Evolutionary conservation across 2,113 vertebrate species (phyloP), one percentile per base, ranked within the genome.

Genomic region (Scatophagus argus): DNA sequence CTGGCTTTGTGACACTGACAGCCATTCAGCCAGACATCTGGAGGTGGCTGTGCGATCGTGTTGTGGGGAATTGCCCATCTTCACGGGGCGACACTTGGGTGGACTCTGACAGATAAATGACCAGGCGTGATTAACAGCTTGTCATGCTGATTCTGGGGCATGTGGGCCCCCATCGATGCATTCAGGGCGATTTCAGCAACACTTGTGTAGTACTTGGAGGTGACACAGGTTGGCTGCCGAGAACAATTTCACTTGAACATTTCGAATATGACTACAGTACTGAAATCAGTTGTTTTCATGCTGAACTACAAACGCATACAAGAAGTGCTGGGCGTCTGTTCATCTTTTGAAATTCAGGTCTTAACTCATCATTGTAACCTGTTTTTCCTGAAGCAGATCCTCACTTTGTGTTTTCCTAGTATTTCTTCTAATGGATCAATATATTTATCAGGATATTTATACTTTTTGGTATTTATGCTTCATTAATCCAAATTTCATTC

Each of bases 131-230:
- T 88, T 63, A 86, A 82, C 69, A 66, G 74, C 75, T 73, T 82
- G 81, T 84, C 85, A 54, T 31, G 81, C 61, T 49, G 76, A 86
- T 86, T 82, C 85, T 78, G 56, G 75, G 68, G 66, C 70, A 71
- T 64, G 59, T 46, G 62, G 71, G 67, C 16, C 72, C 25, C 27
- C 23, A 11, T 10, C 23, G 4, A 17, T 14, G 3, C 52, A 46
- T 66, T 59, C 29, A 17, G 38, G 19, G 72, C 27, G 13, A 56
- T 59, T 60, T 63, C 0, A 2, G 23, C 10, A 11, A 68, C 41
- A 19, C 38, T n/a, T n/a, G 11, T 38, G 38, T 4, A 29, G 34
- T 51, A 14, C 49, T 61, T 0, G 21, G 41, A 81, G 81, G 52
- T 79, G 81, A 86, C 58, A 36, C 10, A 1, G 59, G 60, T 77